These are phyloP conservation scores for Corythoichthys haematopterus DNA, from an alignment of 2,113 vertebrate species.

Conservation along the genomic window DNA sequence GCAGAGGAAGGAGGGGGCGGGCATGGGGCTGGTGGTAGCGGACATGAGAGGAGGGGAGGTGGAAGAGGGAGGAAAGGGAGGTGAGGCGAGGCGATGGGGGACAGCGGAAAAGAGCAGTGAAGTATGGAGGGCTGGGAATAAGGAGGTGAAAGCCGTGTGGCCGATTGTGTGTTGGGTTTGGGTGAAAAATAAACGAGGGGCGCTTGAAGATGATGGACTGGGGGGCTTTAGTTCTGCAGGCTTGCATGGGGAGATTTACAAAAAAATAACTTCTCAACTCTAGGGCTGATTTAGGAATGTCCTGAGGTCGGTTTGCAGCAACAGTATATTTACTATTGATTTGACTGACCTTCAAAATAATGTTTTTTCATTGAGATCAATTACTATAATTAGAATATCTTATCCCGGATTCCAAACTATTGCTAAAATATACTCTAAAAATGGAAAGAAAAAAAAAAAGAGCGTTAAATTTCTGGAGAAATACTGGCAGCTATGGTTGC, in stretches of 20 bases:
- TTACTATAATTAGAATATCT: neutral
- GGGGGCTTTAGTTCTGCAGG: neutral
- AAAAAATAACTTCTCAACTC: neutral
- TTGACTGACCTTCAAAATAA: neutral
- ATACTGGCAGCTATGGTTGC: too few species aligned
- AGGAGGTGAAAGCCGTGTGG: neutral
- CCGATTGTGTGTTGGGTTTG: slow-evolving; percentile 14
- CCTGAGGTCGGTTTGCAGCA: slow-evolving; percentile 28
- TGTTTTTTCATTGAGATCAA: neutral
- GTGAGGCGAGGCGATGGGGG: slow-evolving; percentile 33
- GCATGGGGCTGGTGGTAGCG: slow-evolving; percentile 12
- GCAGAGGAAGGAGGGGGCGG: slow-evolving; percentile 24
- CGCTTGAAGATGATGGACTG: slow-evolving; percentile 10
- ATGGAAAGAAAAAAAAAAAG: too few species aligned
- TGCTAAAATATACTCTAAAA: too few species aligned
- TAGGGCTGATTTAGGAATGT: slow-evolving; percentile 35
- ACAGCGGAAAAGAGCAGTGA: slow-evolving; percentile 31
- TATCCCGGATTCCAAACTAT: neutral
- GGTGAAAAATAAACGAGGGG: slow-evolving; percentile 24
- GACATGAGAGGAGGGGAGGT: slow-evolving; percentile 25
- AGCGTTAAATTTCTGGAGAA: too few species aligned
- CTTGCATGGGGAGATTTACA: neutral
- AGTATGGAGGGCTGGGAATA: slow-evolving; percentile 11
- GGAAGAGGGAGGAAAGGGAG: slow-evolving; percentile 40
- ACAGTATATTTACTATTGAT: slow-evolving; percentile 6